These are phyloP conservation scores for Polydrusus pterygomalis DNA, from an alignment of 2,888 invertebrate genomes.

Conservation along the genomic window DNA sequence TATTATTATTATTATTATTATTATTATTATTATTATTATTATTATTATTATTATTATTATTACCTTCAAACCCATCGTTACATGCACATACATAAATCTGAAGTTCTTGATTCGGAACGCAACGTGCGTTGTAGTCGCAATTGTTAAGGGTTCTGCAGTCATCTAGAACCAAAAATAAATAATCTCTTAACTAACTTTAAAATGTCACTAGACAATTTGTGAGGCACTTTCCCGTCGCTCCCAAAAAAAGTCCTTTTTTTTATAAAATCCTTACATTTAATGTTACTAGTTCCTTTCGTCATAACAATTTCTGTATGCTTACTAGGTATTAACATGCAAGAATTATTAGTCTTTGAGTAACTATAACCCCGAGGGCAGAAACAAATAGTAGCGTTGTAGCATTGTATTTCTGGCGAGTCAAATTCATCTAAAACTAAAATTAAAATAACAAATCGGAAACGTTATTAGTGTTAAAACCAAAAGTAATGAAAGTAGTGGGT, in stretches of 20 bases:
- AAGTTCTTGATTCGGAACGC: conserved; percentile 76
- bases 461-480: too few species aligned
- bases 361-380: conserved; percentile 72
- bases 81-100: conserved; percentile 82
- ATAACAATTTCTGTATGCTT: conserved; percentile 65
- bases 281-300: conserved; percentile 71
- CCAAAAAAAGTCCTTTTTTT: too few species aligned
- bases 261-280: conserved; percentile 56
- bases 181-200: background rate
- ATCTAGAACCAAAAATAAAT: conserved; percentile 41
- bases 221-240: too few species aligned
- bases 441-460: too few species aligned
- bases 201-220: too few species aligned
- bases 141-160: conserved; percentile 83
- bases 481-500: too few species aligned
- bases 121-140: conserved; percentile 89
- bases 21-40: too few species aligned
- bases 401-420: conserved; percentile 20
- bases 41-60: too few species aligned
- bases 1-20: too few species aligned
- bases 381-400: conserved; percentile 62
- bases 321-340: conserved; percentile 13
- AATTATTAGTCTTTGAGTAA: conserved; percentile 65
- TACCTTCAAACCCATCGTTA: conserved; percentile 74
- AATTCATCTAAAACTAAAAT: conserved; percentile 32